A percentile compares a stretch with the other conserved stretches of the same genome.
Evolutionary conservation across 35 echinoderm and acorn worm species (phyloP).

Genomic region (Heliocidaris erythrogramma): DNA sequence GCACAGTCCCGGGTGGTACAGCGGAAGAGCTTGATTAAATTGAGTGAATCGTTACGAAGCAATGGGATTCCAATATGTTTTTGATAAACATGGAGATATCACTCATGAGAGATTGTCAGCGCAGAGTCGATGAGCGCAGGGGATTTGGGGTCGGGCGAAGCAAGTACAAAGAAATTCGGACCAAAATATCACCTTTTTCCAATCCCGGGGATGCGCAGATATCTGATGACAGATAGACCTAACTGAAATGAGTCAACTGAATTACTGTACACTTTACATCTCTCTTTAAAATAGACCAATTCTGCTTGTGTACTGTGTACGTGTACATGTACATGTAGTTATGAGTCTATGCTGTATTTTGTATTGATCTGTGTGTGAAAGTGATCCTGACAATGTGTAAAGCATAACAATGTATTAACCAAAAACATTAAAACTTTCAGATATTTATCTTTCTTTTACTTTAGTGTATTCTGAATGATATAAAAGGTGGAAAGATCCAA

Average conservation of each 20-base stretch:
- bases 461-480: too few relatives aligned
- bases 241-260: not conserved
- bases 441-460: too few relatives aligned
- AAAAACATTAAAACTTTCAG: too few relatives aligned
- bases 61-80: slow-evolving; percentile 12
- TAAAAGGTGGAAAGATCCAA: too few relatives aligned
- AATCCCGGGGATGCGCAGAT: not conserved
- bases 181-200: slow-evolving; percentile 1
- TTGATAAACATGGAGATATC: slow-evolving; percentile 12
- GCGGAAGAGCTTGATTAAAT: slow-evolving; percentile 2
- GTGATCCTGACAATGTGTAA: too few relatives aligned
- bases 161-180: slow-evolving; percentile 4
- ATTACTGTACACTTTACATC: not conserved
- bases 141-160: not conserved
- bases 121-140: not conserved
- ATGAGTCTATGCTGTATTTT: not conserved
- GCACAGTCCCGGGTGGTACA: not conserved
- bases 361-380: too few relatives aligned
- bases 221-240: slow-evolving; percentile 8
- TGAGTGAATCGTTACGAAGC: slow-evolving; percentile 16
- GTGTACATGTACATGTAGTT: not conserved
- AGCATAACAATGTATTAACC: too few relatives aligned
- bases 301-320: not conserved
- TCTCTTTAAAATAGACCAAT: not conserved
- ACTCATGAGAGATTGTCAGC: not conserved